Evolutionary conservation across 1,140 invertebrate genomes (phyloP).

Genomic region (Drosophila melanica): DNA sequence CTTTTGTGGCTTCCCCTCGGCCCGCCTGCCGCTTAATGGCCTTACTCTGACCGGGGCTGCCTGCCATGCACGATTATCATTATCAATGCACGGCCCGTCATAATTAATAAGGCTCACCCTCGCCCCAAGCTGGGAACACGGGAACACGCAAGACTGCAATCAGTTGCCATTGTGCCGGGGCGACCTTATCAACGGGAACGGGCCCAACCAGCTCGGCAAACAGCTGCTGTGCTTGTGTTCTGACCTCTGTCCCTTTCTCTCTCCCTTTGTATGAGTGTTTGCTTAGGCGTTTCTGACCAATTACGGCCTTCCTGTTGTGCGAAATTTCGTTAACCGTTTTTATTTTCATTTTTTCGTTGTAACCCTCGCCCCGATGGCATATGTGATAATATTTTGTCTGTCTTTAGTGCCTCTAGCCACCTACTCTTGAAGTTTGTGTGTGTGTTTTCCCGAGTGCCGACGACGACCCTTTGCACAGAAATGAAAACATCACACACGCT

Average conservation of each 20-base stretch:
- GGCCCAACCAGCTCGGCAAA: constrained; percentile 21
- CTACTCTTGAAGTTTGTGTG: constrained; percentile 21
- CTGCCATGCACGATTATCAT: constrained; percentile 51
- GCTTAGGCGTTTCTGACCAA: constrained; percentile 64
- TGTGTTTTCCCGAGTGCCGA: constrained; percentile 1
- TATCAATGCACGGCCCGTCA: constrained; percentile 79
- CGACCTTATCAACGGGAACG: constrained; percentile 51
- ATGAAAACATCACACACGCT: constrained; percentile 75
- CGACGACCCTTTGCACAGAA: constrained; percentile 27
- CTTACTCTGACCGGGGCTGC: constrained; percentile 1
- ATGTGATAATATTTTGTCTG: constrained; percentile 49
- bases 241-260: background rate
- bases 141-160: constrained; percentile 70
- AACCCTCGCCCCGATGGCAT: constrained; percentile 34
- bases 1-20: constrained; percentile 22
- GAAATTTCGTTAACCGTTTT: constrained; percentile 48
- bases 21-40: constrained; percentile 33
- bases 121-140: constrained; percentile 35
- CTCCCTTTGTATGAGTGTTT: constrained; percentile 22
- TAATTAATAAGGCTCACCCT: constrained; percentile 77
- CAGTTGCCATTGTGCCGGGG: constrained; percentile 59
- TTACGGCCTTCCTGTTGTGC: constrained; percentile 76
- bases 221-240: constrained; percentile 56
- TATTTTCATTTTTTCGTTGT: constrained; percentile 13
- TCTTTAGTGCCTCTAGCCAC: constrained; percentile 35